Base-by-base conservation (phyloP, 2,113 vertebrate species). In the Tympanuchus pallidicinctus region DNA sequence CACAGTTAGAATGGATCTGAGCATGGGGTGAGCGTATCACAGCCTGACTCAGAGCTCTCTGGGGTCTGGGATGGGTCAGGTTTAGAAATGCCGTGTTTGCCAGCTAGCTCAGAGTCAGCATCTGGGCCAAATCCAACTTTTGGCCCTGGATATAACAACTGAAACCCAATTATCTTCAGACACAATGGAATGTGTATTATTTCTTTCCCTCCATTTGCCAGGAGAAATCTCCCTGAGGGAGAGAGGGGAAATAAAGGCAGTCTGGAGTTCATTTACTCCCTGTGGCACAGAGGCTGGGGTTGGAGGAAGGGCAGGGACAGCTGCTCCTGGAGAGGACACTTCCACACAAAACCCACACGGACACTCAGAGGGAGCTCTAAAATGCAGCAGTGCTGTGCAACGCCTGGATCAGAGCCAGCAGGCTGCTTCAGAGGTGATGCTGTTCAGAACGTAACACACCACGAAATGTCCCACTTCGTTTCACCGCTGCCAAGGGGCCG, bases 81-180 rank as follows among this genome's bases (percentile, higher is more conserved):
- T 71, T 75, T 27, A 78, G 65, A 63, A 88, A 92, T 3, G 65
- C 11, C 43, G 28, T 59, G 27, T 74, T 81, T 0, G 0, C 36
- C 83, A 89, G 42, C 1, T 1, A 81, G 61, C 45, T 89, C 20
- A 81, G 75, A 93, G 60, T 34, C 61, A 74, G 57, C 17, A 38
- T 91, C 52, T 73, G 63, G 61, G 56, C 57, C 83, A 69, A 92
- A 80, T 52, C 50, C 15, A 85, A 91, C 52, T 86, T 91, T 71
- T 90, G 90, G 82, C 82, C 43, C 0, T 0, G 42, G 48, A 88
- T 70, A 27, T 57, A 79, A 82, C 1, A 6, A 40, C 22, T 48
- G 21, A 88, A 94, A 42, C 50, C 32, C 3, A 87, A 59, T 92
- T 85, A 95, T 88, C 89, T 88, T 88, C 92, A 90, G 85, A 84